A percentile compares a stretch with the other conserved stretches of the same genome.
Evolutionary conservation across 2,113 vertebrate species (phyloP).

Genomic region (Nematolebias whitei): DNA sequence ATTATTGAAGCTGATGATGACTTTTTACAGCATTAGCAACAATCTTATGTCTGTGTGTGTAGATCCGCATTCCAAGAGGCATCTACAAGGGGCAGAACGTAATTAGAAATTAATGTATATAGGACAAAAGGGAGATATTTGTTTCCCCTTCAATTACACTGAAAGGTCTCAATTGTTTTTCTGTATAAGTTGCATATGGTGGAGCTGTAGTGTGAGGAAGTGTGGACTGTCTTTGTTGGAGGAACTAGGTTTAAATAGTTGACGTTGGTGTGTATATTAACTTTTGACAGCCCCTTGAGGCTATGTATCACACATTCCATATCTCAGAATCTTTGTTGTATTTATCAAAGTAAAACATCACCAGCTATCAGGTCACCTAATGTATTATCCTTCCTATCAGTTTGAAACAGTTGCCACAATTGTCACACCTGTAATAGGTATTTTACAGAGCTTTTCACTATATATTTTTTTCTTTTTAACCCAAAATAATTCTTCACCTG

Average conservation of each 20-base stretch:
- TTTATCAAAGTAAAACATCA: not conserved
- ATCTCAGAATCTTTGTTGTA: slow-evolving; percentile 13
- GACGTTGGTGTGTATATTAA: slow-evolving; percentile 47
- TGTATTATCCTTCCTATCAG: not conserved
- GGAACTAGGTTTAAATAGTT: slow-evolving; percentile 13
- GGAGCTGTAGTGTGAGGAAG: slow-evolving; percentile 30
- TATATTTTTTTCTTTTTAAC: too few species aligned
- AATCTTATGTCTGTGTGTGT: slow-evolving; percentile 27
- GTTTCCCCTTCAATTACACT: slow-evolving; percentile 75
- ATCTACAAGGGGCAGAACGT: slow-evolving; percentile 65
- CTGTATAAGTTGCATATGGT: slow-evolving; percentile 53
- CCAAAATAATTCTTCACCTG: too few species aligned
- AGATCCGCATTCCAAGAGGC: slow-evolving; percentile 45
- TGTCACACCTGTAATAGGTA: too few species aligned
- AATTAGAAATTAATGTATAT: slow-evolving; percentile 78
- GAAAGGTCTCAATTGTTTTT: slow-evolving; percentile 70
- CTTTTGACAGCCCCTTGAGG: slow-evolving; percentile 7
- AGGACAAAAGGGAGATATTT: slow-evolving; percentile 72
- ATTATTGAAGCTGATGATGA: slow-evolving; percentile 72
- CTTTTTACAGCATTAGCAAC: slow-evolving; percentile 55
- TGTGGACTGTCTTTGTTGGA: slow-evolving; percentile 7
- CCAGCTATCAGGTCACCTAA: not conserved
- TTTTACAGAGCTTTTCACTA: too few species aligned
- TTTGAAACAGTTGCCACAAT: too few species aligned
- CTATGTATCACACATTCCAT: slow-evolving; percentile 15